Percentiles rank a stretch among this genome's conserved stretches.
phyloP scores from a whole-genome alignment of 2,888 invertebrate species.

The Chironomus riparius region DNA sequence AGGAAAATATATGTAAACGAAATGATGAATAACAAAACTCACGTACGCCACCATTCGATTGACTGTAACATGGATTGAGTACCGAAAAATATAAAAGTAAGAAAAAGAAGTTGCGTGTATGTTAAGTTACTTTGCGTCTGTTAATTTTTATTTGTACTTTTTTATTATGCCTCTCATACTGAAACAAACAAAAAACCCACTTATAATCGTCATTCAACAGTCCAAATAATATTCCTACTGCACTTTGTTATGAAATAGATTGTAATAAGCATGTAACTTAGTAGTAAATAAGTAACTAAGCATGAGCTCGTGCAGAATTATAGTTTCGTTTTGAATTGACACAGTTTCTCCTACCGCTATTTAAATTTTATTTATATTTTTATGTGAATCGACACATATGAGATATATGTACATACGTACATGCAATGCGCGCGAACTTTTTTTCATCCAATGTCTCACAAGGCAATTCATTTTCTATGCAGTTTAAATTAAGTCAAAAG shows the following conservation, averaged over 20 bases:
- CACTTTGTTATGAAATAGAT: constrained; percentile 14
- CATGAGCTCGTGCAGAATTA: not conserved
- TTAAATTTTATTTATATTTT: not conserved
- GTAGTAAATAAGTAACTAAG: not conserved
- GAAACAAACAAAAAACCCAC: not conserved
- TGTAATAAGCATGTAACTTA: not conserved
- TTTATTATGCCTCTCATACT: no score
- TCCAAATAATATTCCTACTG: not conserved
- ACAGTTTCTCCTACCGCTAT: constrained; percentile 4
- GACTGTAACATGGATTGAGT: not conserved
- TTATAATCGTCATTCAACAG: not conserved
- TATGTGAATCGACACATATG: not conserved
- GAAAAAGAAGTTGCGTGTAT: no score
- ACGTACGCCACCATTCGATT: constrained; percentile 1
- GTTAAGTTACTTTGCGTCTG: no score
- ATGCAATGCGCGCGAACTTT: no score
- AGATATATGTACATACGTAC: no score
- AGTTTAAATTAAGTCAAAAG: no score
- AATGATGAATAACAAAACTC: not conserved
- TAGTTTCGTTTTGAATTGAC: constrained; percentile 21
- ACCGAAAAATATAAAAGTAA: not conserved
- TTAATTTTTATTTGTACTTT: no score
- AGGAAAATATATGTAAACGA: not conserved
- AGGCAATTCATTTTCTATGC: no score
- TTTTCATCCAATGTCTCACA: no score